Percentiles rank a stretch among this genome's conserved stretches.
Conservation (phyloP, 2,113 vertebrate species). For the Lophura nycthemera region DNA sequence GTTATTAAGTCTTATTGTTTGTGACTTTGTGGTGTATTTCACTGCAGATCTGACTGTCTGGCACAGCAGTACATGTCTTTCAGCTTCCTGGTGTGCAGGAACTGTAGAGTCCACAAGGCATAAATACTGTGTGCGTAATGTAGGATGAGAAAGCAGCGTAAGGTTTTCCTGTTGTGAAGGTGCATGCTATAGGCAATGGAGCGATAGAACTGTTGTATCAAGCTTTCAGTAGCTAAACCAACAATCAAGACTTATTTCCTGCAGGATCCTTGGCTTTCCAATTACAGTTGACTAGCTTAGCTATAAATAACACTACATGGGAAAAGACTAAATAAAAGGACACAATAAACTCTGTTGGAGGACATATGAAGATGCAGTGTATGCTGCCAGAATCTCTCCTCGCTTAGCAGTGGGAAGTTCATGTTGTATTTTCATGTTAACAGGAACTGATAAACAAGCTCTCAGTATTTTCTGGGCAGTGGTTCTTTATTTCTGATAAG, state of each 20-base stretch:
- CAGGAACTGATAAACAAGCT: conserved; percentile 38
- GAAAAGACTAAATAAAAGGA: background rate
- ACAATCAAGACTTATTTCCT: conserved; percentile 1
- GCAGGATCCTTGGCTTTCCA: background rate
- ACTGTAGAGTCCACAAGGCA: background rate
- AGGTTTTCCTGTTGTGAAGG: background rate
- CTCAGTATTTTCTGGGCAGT: conserved; percentile 4
- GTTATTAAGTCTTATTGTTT: conserved; percentile 2
- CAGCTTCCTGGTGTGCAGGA: background rate
- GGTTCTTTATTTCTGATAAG: conserved; percentile 23
- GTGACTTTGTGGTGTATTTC: background rate
- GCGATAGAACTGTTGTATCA: background rate
- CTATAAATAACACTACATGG: background rate
- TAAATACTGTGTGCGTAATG: background rate
- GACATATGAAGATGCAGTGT: background rate
- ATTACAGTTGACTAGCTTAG: conserved; percentile 13
- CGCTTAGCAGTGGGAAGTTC: background rate
- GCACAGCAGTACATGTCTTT: background rate
- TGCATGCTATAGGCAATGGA: background rate
- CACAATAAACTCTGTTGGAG: background rate
- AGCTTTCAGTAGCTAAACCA: background rate
- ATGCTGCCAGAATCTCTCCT: background rate
- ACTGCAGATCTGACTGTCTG: background rate
- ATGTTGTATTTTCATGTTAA: background rate
- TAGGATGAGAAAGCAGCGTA: background rate